Evolutionary conservation across 1,140 invertebrate species (phyloP).

Genomic region (Ladona fulva): DNA sequence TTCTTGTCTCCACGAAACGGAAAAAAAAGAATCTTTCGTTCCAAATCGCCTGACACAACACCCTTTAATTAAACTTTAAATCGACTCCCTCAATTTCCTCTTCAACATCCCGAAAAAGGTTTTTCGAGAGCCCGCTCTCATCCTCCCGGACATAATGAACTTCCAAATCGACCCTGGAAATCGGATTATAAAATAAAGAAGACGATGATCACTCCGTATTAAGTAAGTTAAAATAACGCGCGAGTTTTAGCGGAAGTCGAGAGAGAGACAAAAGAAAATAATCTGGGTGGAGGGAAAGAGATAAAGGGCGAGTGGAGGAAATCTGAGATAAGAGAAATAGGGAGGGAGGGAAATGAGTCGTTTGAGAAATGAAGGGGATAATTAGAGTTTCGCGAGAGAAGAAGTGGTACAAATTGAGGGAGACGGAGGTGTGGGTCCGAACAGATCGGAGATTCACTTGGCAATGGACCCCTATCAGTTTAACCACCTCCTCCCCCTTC

Average conservation of each 20-base stretch:
- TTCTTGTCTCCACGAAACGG: too few relatives aligned
- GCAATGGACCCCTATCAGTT: background rate
- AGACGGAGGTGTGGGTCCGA: background rate
- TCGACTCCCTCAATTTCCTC: too few relatives aligned
- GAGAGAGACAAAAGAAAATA: background rate
- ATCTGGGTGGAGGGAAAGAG: background rate
- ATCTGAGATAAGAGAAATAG: background rate
- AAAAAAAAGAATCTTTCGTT: too few relatives aligned
- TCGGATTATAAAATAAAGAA: background rate
- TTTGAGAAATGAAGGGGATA: background rate
- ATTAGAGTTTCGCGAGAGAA: background rate
- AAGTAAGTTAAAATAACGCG: background rate
- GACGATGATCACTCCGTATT: background rate
- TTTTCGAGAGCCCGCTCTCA: too few relatives aligned
- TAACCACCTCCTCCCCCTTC: background rate
- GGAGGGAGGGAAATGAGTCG: background rate
- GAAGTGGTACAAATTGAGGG: background rate
- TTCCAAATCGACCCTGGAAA: background rate
- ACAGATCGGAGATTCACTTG: background rate
- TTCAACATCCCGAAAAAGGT: too few relatives aligned
- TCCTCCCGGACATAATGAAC: too few relatives aligned
- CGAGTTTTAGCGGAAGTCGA: background rate
- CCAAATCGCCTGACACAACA: background rate
- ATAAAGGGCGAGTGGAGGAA: background rate
- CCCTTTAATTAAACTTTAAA: background rate